phyloP scores from a whole-genome alignment of 2,888 invertebrate species.

The Hypsopygia costalis region DNA sequence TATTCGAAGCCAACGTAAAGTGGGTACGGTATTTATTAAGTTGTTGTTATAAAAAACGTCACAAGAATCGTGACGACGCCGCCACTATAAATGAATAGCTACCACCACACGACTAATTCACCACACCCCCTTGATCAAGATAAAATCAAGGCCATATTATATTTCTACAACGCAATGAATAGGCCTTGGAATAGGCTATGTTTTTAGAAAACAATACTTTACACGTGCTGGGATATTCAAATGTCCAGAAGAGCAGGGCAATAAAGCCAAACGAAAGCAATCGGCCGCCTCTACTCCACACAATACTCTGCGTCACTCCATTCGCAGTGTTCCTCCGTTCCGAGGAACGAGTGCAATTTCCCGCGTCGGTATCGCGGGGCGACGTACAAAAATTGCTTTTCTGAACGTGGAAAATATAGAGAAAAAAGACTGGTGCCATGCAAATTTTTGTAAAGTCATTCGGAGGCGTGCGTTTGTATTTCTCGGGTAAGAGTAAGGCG shows the following conservation, averaged over 20 bases:
- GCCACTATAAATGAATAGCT: too few species aligned
- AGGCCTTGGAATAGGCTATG: background rate
- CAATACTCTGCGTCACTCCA: constrained; percentile 61
- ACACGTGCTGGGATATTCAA: constrained; percentile 21
- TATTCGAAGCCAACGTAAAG: too few species aligned
- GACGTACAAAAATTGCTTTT: constrained; percentile 79
- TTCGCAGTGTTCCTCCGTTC: constrained; percentile 59
- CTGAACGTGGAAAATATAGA: constrained; percentile 68
- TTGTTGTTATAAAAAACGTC: too few species aligned
- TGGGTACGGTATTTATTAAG: too few species aligned
- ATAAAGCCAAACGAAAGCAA: constrained; percentile 62
- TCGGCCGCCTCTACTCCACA: constrained; percentile 52
- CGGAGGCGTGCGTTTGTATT: constrained; percentile 78
- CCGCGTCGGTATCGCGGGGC: constrained; percentile 69
- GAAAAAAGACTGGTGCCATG: constrained; percentile 62
- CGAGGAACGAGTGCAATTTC: constrained; percentile 73
- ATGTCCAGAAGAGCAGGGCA: constrained; percentile 49
- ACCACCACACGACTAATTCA: background rate
- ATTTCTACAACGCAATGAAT: background rate
- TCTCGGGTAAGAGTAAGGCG: constrained; percentile 71
- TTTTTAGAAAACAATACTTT: constrained; percentile 5
- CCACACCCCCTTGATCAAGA: constrained; percentile 1
- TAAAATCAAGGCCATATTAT: constrained; percentile 1
- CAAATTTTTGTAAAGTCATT: constrained; percentile 80
- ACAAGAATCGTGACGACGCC: too few species aligned